Evolutionary conservation across 2,113 vertebrate genomes (phyloP), one percentile per base, ranked within the genome.

Genomic region (Litocranius walleri): DNA sequence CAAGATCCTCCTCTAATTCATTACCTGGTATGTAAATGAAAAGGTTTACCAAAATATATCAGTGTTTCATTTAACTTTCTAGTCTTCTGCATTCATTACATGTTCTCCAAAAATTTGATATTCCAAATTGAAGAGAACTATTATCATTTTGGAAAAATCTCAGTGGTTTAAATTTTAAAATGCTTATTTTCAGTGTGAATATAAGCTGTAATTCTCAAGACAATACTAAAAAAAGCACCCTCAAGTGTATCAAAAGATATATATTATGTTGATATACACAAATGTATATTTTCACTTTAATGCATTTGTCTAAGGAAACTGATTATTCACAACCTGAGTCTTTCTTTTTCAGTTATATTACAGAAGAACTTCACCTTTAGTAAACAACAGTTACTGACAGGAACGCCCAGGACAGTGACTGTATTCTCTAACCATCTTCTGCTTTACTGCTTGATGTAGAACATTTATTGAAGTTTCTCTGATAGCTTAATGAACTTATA

Each of bases 1-100:
- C 99, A 98, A 99, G 99, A 98, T 99, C 99, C 98, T 99, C 99
- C 91, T 99, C 99, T 97, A 99, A 98, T 97, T 99, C 99, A 98
- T 99, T 99, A 92, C 99, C 99, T 99, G 94, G 95, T 98, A 83
- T 92, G 81, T 97, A 98, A 99, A 95, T 86, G 27, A 95, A 96
- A 97, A 83, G 30, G 74, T 94, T 95, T 57, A 97, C 2, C 87
- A 80, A 96, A 85, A 36, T 87, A 48, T 40, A 77, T 61, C n/a
- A 96, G 81, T 87, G 84, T 13, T 62, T 88, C 45, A 56, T 67
- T 92, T 83, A 96, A 91, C 17, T 77, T 84, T 91, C 14, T 52
- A 57, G 45, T 89, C 52, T 14, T 80, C 52, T 84, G 21, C 13
- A 92, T 90, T 96, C 36, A 86, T 90, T n/a, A 92, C 5, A 74